A percentile compares a stretch with the other conserved stretches of the same genome.
Evolutionary conservation across 1,140 invertebrate species (phyloP).

Genomic region (Euura lappo): DNA sequence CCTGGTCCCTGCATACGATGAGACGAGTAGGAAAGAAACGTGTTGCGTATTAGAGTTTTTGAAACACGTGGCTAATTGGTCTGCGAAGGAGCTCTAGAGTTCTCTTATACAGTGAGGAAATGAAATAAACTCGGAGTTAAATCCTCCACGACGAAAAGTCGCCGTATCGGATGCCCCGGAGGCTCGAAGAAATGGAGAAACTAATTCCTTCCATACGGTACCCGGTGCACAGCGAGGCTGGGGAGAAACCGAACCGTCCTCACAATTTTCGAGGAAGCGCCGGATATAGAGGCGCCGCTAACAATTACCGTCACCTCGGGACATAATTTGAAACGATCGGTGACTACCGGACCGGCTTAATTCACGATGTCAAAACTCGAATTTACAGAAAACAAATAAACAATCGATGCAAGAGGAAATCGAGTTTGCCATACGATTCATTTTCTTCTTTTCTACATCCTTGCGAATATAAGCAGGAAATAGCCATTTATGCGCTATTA

Average conservation of each 20-base stretch:
- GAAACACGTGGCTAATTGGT: slow-evolving; percentile 56
- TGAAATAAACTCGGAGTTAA: not conserved
- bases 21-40: slow-evolving; percentile 33
- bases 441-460: too few relatives aligned
- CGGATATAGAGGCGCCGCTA: slow-evolving; percentile 61
- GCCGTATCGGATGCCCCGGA: slow-evolving; percentile 33
- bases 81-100: slow-evolving; percentile 9
- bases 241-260: slow-evolving; percentile 16
- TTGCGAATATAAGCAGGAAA: too few relatives aligned
- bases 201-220: slow-evolving; percentile 59
- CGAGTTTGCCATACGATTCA: too few relatives aligned
- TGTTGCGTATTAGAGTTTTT: slow-evolving; percentile 44
- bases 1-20: not conserved
- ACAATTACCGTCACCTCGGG: slow-evolving; percentile 54
- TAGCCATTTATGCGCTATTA: too few relatives aligned
- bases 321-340: slow-evolving; percentile 53
- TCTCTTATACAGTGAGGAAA: not conserved
- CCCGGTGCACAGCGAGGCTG: not conserved
- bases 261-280: slow-evolving; percentile 55
- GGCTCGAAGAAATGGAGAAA: slow-evolving; percentile 42
- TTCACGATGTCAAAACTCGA: not conserved
- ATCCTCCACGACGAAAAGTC: not conserved
- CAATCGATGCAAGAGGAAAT: too few relatives aligned
- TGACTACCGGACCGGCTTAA: slow-evolving; percentile 26
- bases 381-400: too few relatives aligned